Percentiles rank a stretch among this genome's conserved stretches.
phyloP scores from a whole-genome alignment of 2,113 vertebrate species.

The Eptesicus fuscus region DNA sequence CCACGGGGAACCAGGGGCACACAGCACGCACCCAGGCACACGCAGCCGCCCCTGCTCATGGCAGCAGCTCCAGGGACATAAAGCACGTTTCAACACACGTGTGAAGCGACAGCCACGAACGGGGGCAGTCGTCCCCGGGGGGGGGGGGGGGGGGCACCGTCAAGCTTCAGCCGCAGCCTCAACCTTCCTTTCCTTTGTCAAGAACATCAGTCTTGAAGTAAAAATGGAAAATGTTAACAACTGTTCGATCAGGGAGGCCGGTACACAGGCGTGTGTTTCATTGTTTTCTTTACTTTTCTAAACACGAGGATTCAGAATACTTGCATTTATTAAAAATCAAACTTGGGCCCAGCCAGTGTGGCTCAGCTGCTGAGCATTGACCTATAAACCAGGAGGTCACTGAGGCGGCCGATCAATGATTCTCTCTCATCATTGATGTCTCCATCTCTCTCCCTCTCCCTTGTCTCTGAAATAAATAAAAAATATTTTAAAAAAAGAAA shows the following conservation, averaged over 20 bases:
- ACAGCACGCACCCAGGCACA: background rate
- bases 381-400: too few relatives aligned
- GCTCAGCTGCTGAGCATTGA: too few relatives aligned
- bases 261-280: background rate
- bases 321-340: background rate
- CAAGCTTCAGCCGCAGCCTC: background rate
- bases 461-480: too few relatives aligned
- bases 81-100: background rate
- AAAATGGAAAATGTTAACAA: slow-evolving; percentile 17
- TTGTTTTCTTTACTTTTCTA: background rate
- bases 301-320: background rate
- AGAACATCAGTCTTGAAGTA: background rate
- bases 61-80: background rate
- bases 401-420: too few relatives aligned
- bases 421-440: too few relatives aligned
- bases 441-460: too few relatives aligned
- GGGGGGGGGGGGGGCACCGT: background rate
- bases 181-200: background rate
- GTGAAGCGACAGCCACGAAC: background rate
- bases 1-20: background rate
- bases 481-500: too few relatives aligned
- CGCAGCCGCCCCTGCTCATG: background rate
- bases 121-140: background rate
- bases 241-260: background rate
- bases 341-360: background rate